Evolutionary conservation across 2,113 vertebrate species (phyloP).

Genomic region (Eubucco bourcierii): DNA sequence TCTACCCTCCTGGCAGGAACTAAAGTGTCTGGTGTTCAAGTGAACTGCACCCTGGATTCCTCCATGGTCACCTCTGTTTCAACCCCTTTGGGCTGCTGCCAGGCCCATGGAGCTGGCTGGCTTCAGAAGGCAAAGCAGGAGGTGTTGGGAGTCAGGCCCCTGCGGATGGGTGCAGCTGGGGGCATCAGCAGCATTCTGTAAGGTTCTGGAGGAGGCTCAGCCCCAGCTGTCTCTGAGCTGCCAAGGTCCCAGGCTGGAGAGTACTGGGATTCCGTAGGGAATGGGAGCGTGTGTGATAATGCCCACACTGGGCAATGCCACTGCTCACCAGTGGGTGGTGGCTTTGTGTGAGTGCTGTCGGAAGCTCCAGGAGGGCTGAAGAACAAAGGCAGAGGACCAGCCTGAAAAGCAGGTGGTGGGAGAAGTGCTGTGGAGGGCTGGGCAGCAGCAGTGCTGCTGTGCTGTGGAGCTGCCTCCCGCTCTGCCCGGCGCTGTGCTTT

Average conservation of each 20-base stretch:
- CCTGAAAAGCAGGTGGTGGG: background rate
- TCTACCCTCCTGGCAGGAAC: background rate
- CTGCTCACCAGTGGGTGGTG: background rate
- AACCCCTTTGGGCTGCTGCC: accelerated
- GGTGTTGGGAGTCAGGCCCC: background rate
- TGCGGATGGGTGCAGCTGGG: background rate
- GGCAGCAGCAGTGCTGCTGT: background rate
- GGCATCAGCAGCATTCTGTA: accelerated
- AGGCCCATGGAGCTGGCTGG: background rate
- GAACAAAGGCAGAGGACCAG: background rate
- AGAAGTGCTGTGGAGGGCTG: background rate
- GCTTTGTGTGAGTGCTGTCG: background rate
- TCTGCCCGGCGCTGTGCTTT: background rate
- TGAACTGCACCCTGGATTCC: background rate
- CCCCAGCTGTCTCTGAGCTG: background rate
- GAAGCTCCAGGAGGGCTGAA: background rate
- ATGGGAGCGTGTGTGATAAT: background rate
- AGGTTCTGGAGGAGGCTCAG: background rate
- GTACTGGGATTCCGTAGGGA: background rate
- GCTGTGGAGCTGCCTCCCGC: background rate
- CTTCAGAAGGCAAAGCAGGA: background rate
- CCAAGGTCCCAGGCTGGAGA: background rate
- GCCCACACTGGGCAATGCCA: background rate
- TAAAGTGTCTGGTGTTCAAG: background rate
- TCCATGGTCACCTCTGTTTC: background rate